Evolutionary conservation across 2,797 vertebrate genomes (phyloP).

Genomic region (Ctenopoma multispine): DNA sequence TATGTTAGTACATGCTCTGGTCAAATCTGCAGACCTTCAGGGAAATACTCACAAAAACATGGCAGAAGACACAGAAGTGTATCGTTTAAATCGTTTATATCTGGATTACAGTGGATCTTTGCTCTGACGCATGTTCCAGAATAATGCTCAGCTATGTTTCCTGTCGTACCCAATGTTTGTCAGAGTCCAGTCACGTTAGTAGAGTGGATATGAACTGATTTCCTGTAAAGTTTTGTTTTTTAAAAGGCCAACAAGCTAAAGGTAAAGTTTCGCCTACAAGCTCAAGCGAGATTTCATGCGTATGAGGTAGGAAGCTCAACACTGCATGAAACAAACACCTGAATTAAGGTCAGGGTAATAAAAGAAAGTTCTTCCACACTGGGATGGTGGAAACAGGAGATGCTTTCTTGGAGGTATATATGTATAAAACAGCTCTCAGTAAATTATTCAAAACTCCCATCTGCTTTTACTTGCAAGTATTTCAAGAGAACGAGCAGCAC

Average conservation of each 20-base stretch:
- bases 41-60: conserved; percentile 57
- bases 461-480: conserved; percentile 56
- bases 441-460: conserved; percentile 69
- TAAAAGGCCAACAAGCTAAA: not conserved
- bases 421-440: conserved; percentile 53
- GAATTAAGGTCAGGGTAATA: conserved; percentile 26
- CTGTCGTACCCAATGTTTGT: conserved; percentile 32
- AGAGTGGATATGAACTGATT: not conserved
- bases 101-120: conserved; percentile 35
- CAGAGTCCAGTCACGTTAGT: not conserved
- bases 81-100: conserved; percentile 64
- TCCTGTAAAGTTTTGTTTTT: not conserved
- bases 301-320: not conserved
- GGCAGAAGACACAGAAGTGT: conserved; percentile 31
- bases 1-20: conserved; percentile 1
- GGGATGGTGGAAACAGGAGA: conserved; percentile 24
- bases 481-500: conserved; percentile 51
- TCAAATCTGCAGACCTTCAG: conserved; percentile 17
- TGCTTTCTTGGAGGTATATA: conserved; percentile 30
- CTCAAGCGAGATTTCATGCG: not conserved
- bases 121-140: conserved; percentile 51
- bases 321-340: conserved; percentile 1
- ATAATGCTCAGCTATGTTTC: conserved; percentile 13
- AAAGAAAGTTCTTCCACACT: conserved; percentile 16
- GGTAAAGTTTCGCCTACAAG: not conserved